Evolutionary conservation across 2,797 vertebrate genomes (phyloP).

Genomic region (Sebastes cheni): DNA sequence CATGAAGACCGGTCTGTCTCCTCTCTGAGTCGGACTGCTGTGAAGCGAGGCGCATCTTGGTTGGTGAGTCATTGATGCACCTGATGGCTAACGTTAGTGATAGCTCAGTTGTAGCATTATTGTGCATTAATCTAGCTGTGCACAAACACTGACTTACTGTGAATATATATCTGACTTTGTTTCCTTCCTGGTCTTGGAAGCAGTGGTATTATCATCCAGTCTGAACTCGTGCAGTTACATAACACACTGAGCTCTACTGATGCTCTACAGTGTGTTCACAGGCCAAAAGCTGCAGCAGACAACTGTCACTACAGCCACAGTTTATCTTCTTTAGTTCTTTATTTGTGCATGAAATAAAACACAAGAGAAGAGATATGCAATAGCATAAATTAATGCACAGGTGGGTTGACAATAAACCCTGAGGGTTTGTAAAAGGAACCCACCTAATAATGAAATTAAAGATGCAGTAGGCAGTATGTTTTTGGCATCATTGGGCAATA

Average conservation of each 20-base stretch:
- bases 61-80: slow-evolving; percentile 81
- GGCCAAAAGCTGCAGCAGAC: slow-evolving; percentile 24
- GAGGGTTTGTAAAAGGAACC: neutral
- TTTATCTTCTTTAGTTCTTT: neutral
- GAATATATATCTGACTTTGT: neutral
- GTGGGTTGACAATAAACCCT: neutral
- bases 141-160: neutral
- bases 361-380: no score
- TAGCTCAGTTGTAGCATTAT: neutral
- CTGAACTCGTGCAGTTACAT: slow-evolving; percentile 48
- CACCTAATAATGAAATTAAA: neutral
- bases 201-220: neutral
- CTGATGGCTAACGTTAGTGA: slow-evolving; percentile 38
- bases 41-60: slow-evolving; percentile 17
- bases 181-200: neutral
- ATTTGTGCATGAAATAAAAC: no score
- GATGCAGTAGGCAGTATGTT: neutral
- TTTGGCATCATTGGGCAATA: no score
- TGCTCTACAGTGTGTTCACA: slow-evolving; percentile 15
- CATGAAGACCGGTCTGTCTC: neutral
- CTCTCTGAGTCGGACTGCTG: neutral
- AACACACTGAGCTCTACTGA: slow-evolving; percentile 28
- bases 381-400: no score
- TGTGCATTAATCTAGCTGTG: neutral
- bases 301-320: slow-evolving; percentile 6